Evolutionary conservation across 1,140 invertebrate species (phyloP), one percentile per base, ranked within the genome.

Genomic region (Bilobella aurantiaca): DNA sequence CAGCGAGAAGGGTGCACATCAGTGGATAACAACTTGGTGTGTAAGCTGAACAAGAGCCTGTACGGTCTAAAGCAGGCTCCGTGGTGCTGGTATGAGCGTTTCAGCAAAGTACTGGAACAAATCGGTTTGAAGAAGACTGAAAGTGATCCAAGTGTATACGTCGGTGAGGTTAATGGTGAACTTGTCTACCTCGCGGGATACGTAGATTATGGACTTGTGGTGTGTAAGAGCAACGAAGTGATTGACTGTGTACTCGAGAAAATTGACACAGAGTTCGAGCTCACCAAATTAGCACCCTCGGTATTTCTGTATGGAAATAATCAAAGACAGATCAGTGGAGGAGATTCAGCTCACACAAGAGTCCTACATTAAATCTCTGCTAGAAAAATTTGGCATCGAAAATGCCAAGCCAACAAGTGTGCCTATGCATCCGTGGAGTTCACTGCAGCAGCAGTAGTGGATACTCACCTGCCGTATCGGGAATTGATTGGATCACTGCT

Each of bases 11-110:
- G 14, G 18, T 49, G n/a, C 28, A 18, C 58, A 18, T 21, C 28
- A 1, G n/a, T 28, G 23, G 29, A 58, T 47, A 23, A 32, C n/a
- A n/a, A 59, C 23, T 18, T 21, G 25, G 64, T 66, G n/a, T 61
- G 64, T 32, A 58, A 62, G 70, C 63, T 81, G 8, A 74, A 73
- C 34, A 78, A 76, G 65, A 74, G 74, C n/a, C 32, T 81, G 8
- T 80, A 80, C 65, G 77, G 76, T 2, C 58, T 80, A 8, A 78
- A 79, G 66, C 78, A 81, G 68, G 74, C 77, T 23, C 74, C 76
- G 23, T 67, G 75, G 28, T 73, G 68, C 21, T 80, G 77, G 77
- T 77, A 79, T 65, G 71, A 58, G 32, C 23, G 25, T 12, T 34
- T 67, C 14, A n/a, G 28, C 14, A 27, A 30, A 28, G 47, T 49